A percentile compares a stretch with the other conserved stretches of the same genome.
phyloP scores from a whole-genome alignment of 2,888 invertebrate genomes.

The Acanthopleura granulata region DNA sequence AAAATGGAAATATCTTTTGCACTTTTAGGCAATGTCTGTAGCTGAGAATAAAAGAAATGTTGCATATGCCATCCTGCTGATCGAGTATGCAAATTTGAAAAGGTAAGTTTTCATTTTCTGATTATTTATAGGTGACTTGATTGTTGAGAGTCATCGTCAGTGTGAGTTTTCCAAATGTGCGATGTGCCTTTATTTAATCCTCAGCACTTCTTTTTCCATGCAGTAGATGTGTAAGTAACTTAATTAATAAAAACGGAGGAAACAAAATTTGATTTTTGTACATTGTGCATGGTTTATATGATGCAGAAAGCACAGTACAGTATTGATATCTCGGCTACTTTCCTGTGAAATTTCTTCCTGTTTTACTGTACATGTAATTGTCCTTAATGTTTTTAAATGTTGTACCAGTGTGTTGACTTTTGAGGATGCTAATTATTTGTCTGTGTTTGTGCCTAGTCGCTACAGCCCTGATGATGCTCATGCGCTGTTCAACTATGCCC shows the following conservation, averaged over 20 bases:
- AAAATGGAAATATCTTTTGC: not conserved
- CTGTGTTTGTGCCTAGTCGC: constrained; percentile 34
- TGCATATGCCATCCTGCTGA: constrained; percentile 46
- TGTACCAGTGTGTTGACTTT: not conserved
- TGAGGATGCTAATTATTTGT: not conserved
- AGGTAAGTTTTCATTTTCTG: constrained; percentile 35
- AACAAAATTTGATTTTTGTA: no score
- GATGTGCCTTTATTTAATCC: no score
- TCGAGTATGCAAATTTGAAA: constrained; percentile 52
- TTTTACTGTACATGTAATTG: not conserved
- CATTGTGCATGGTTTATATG: no score
- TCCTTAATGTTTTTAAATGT: not conserved
- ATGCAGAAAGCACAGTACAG: no score
- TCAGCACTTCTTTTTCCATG: no score
- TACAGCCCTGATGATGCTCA: constrained; percentile 46
- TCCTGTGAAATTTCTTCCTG: no score
- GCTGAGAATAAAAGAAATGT: constrained; percentile 42
- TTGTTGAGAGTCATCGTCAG: no score
- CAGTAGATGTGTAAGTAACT: no score
- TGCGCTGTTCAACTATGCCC: constrained; percentile 47
- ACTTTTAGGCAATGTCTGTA: constrained; percentile 37
- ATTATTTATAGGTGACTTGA: no score
- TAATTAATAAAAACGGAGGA: no score
- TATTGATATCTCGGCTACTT: no score
- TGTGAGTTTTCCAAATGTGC: no score